A percentile compares a stretch with the other conserved stretches of the same genome.
These are phyloP conservation scores for Passer montanus DNA, from an alignment of 2,113 vertebrate genomes.

Conservation along the genomic window DNA sequence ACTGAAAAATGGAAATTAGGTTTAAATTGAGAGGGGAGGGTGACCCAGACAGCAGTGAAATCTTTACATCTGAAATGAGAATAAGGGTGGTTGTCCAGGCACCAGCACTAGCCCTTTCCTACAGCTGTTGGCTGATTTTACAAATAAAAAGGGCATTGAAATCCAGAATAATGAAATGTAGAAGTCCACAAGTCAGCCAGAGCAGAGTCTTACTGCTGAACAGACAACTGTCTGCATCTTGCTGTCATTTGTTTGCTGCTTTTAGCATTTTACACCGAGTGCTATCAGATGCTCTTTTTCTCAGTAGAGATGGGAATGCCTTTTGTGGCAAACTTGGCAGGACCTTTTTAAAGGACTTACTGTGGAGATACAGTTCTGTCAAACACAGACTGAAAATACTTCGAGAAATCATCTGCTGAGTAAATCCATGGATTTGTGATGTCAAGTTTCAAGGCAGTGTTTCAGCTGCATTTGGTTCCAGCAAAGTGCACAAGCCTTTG, in stretches of 20 bases:
- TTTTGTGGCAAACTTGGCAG: not conserved
- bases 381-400: not conserved
- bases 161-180: not conserved
- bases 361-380: not conserved
- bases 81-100: not conserved
- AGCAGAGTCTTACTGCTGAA: not conserved
- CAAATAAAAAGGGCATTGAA: rapidly evolving
- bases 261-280: not conserved
- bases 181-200: not conserved
- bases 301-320: not conserved
- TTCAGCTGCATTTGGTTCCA: not conserved
- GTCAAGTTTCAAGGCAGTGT: not conserved
- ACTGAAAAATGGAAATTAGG: not conserved
- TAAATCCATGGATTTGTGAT: not conserved
- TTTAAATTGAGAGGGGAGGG: not conserved
- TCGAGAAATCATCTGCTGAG: not conserved
- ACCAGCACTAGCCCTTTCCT: not conserved
- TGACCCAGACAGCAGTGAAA: not conserved
- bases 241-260: not conserved
- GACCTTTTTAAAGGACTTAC: not conserved
- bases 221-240: not conserved
- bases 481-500: not conserved
- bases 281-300: not conserved
- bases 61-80: not conserved
- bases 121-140: not conserved